Evolutionary conservation across 2,113 vertebrate genomes (phyloP).

Genomic region (Sylvietta virens): DNA sequence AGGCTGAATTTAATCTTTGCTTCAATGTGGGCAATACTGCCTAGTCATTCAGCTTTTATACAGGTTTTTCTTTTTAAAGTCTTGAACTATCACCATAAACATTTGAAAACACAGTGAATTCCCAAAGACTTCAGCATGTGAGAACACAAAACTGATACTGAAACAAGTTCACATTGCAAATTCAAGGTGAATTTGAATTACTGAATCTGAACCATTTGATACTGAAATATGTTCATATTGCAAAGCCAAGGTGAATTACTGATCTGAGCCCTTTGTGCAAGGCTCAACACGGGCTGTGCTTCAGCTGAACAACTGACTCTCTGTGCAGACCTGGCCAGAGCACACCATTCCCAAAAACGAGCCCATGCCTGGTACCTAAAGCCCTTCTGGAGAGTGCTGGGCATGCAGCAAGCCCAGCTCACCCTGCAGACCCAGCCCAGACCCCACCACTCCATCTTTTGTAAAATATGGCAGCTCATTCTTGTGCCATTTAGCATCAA

Average conservation of each 20-base stretch:
- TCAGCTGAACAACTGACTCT: rapidly evolving
- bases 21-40: not conserved
- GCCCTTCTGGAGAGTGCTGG: not conserved
- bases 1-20: not conserved
- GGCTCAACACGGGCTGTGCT: not conserved
- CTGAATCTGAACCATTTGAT: not conserved
- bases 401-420: not conserved
- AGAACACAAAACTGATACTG: not conserved
- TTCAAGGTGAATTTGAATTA: not conserved
- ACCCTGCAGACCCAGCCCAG: not conserved
- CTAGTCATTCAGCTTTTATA: not conserved
- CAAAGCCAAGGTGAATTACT: not conserved
- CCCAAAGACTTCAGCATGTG: not conserved
- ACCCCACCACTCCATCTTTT: no score
- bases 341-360: rapidly evolving
- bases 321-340: not conserved
- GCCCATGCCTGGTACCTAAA: no score
- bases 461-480: not conserved
- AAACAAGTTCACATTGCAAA: not conserved
- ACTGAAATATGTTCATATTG: not conserved
- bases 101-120: not conserved
- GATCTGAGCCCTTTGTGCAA: not conserved
- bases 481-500: not conserved
- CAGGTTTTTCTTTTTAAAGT: not conserved
- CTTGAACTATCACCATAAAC: not conserved